Base-by-base conservation (phyloP, 2,888 invertebrate species). In the Dendrolimus houi region DNA sequence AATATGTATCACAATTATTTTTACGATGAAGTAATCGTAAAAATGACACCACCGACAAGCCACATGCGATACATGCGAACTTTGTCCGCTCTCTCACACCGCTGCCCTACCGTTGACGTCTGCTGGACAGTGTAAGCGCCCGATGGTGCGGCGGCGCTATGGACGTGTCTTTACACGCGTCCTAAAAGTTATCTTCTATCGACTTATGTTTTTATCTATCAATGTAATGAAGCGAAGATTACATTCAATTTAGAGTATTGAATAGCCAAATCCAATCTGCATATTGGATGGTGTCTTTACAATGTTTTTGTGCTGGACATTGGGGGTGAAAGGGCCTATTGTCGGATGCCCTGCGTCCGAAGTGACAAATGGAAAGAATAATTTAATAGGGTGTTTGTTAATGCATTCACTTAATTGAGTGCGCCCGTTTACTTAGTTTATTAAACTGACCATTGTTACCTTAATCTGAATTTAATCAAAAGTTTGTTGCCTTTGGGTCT, bases 211-310 rank as follows among this genome's bases (percentile, higher is more conserved):
- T 47, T 47, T 47, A 47, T 47, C 47, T 9, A 29, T 6, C 29
- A 0, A 29, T 12, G 3, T 47, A 47, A 47, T 47, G 47, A 47
- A 47, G 12, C 47, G 47, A 10, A 47, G 47, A 47, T 47, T 47
- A 47, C 9, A 47, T 7, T 47, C 12, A 47, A 47, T 47, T 47
- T 47, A 9, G 47, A 47, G 47, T 81, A 81, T 81, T 68, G 68
- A 71, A 72, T 69, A 72, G 75, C 70, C 68, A 64, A 72, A 77
- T 75, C 65, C 81, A 85, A 87, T 88, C 81, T 88, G 81, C 87
- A 87, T 88, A 78, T 75, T 68, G 76, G 85, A 85, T 81, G 75
- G 65, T 67, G 67, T 72, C 69, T 75, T 77, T 76, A 75, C 75
- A 70, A 77, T 75, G 82, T 83, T 85, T 85, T 83, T 81, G 79